These are phyloP conservation scores for Austrolebias charrua DNA, from an alignment of 2,797 vertebrate species.

Conservation along the genomic window DNA sequence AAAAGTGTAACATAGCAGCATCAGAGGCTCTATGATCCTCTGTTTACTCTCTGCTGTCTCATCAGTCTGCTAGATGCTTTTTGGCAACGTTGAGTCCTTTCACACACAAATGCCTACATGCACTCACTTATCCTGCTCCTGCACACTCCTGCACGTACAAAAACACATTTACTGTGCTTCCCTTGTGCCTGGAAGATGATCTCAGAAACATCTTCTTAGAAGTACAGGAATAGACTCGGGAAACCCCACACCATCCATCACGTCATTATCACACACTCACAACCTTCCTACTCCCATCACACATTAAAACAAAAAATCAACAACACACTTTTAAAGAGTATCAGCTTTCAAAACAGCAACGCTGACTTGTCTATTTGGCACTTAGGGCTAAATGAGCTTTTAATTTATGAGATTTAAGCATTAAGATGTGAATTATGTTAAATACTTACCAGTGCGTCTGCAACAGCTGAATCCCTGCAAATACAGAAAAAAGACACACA, in stretches of 20 bases:
- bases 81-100: conserved; percentile 10
- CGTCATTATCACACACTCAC: conserved; percentile 25
- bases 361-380: conserved; percentile 3
- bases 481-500: conserved; percentile 29
- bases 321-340: background rate
- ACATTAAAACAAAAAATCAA: conserved; percentile 8
- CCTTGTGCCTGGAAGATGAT: conserved; percentile 26
- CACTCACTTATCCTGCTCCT: background rate
- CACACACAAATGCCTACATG: background rate
- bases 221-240: conserved; percentile 64
- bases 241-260: conserved; percentile 56
- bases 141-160: background rate
- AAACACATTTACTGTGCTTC: conserved; percentile 3
- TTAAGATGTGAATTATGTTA: conserved; percentile 20
- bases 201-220: conserved; percentile 48
- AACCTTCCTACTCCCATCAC: background rate
- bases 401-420: conserved; percentile 8
- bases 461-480: conserved; percentile 76
- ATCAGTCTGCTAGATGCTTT: conserved; percentile 17
- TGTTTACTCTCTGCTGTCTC: conserved; percentile 28
- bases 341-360: background rate
- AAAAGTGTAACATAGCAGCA: conserved; percentile 20
- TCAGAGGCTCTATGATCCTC: conserved; percentile 4
- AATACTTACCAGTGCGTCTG: conserved; percentile 75
- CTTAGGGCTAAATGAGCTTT: conserved; percentile 5